A percentile compares a stretch with the other conserved stretches of the same genome.
Evolutionary conservation across 2,113 vertebrate species (phyloP).

Genomic region (Vanacampus margaritifer): DNA sequence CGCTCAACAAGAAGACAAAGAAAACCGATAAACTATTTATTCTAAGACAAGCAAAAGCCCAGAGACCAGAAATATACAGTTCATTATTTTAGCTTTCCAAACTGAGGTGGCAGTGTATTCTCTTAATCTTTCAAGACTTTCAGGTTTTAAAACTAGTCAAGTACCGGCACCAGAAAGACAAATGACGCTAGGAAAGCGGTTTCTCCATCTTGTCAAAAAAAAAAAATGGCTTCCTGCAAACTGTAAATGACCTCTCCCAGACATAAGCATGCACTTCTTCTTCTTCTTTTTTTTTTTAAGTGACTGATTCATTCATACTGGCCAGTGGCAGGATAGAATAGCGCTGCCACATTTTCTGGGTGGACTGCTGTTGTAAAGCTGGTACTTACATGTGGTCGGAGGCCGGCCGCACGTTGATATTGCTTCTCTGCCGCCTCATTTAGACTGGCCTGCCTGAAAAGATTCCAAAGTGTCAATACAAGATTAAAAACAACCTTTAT

Average conservation of each 20-base stretch:
- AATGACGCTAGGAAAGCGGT: slow-evolving; percentile 42
- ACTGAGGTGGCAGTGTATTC: slow-evolving; percentile 4
- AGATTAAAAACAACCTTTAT: neutral
- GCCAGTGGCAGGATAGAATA: slow-evolving; percentile 21
- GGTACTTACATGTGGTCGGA: slow-evolving; percentile 90
- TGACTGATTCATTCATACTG: slow-evolving; percentile 41
- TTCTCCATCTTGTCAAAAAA: neutral
- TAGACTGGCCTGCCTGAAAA: slow-evolving; percentile 86
- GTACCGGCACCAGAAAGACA: slow-evolving; percentile 27
- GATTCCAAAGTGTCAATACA: neutral
- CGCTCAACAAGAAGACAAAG: slow-evolving; percentile 25
- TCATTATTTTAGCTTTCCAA: neutral
- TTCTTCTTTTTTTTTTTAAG: slow-evolving; percentile 32
- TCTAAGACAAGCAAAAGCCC: slow-evolving; percentile 28
- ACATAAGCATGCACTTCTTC: slow-evolving; percentile 1
- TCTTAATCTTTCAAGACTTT: neutral
- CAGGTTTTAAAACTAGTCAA: slow-evolving; percentile 27
- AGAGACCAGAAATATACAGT: neutral
- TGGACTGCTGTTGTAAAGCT: slow-evolving; percentile 12
- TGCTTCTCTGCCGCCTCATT: slow-evolving; percentile 92
- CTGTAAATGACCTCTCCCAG: slow-evolving; percentile 20
- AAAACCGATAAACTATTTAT: neutral
- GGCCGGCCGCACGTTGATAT: slow-evolving; percentile 83
- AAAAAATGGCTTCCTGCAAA: slow-evolving; percentile 15
- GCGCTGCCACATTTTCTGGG: slow-evolving; percentile 25